Base-by-base conservation (phyloP, 2,888 invertebrate species). In the Idaea aversata region DNA sequence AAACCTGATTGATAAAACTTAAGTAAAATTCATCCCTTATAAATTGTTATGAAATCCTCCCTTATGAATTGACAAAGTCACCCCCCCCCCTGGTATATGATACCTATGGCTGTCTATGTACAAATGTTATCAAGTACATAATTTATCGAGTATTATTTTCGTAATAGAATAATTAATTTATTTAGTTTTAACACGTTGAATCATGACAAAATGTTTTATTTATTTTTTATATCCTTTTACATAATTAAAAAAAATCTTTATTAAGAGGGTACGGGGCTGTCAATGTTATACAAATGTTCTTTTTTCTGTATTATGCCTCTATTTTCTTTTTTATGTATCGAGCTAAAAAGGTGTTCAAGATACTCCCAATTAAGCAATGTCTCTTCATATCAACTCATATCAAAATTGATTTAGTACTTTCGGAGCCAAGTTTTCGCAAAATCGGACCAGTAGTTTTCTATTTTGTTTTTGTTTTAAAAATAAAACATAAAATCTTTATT, bases 131-230 rank as follows among this genome's bases (percentile, higher is more conserved):
- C 60, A 47, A 47, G 67, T 77, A 70, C 69, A 68, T 73, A 74
- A 77, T 79, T 80, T 82, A 81, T 80, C 80, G 79, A 91, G 90
- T 91, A 88, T 90, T 90, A 90, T 87, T 86, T 84, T 80, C 72
- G 73, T 77, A 75, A 71, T 74, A 79, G 83, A 77, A 82, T 81
- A 81, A 76, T 72, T 77, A 75, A 76, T 82, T 83, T 84, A 83
- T 83, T 86, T 87, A 87, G 83, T 74, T 82, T 76, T 87, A 83
- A 79, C 83, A 82, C 77, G 86, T 91, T 89, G 74, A 85, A 88
- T 87, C 91, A 91, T 91, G 91, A 91, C 90, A 91, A 88, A 25
- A 87, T 88, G 87, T 88, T 89, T 90, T 86, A 88, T 88, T 87
- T 84, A 82, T 81, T 84, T 79, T 25, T 81, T 47, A 47, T 47